Evolutionary conservation across 1,140 invertebrate genomes (phyloP).

Genomic region (Meloidogyne hapla): DNA sequence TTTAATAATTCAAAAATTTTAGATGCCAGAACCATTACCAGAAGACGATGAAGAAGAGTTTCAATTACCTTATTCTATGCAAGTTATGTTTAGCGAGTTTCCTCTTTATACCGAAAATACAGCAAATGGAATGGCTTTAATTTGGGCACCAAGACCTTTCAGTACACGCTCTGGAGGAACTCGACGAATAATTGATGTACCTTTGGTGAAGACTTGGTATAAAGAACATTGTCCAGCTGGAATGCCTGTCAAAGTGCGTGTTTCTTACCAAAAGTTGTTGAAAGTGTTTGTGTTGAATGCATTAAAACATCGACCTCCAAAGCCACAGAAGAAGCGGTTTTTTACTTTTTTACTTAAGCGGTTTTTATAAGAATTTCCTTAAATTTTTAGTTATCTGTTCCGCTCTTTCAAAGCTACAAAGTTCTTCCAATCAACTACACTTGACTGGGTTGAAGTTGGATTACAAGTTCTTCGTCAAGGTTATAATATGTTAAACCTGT

Average conservation of each 20-base stretch:
- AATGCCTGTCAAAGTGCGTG: constrained; percentile 96
- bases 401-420: constrained; percentile 98
- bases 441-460: constrained; percentile 99
- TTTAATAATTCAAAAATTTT: background rate
- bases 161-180: constrained; percentile 83
- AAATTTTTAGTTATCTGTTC: constrained; percentile 70
- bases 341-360: background rate
- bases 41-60: constrained; percentile 88
- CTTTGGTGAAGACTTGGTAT: constrained; percentile 93
- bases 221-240: constrained; percentile 93
- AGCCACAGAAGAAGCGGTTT: constrained; percentile 93
- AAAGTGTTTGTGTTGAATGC: constrained; percentile 98
- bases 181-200: constrained; percentile 89
- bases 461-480: constrained; percentile 96
- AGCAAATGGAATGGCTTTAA: constrained; percentile 93
- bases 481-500: constrained; percentile 97
- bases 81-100: constrained; percentile 88
- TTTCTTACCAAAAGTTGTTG: constrained; percentile 96
- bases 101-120: constrained; percentile 79
- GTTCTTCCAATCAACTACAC: constrained; percentile 97
- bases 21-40: constrained; percentile 71
- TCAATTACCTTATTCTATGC: constrained; percentile 81
- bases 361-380: too few relatives aligned
- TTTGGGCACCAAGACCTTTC: constrained; percentile 97
- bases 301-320: constrained; percentile 90